phyloP scores from a whole-genome alignment of 2,113 vertebrate genomes.

The Chinchilla lanigera region DNA sequence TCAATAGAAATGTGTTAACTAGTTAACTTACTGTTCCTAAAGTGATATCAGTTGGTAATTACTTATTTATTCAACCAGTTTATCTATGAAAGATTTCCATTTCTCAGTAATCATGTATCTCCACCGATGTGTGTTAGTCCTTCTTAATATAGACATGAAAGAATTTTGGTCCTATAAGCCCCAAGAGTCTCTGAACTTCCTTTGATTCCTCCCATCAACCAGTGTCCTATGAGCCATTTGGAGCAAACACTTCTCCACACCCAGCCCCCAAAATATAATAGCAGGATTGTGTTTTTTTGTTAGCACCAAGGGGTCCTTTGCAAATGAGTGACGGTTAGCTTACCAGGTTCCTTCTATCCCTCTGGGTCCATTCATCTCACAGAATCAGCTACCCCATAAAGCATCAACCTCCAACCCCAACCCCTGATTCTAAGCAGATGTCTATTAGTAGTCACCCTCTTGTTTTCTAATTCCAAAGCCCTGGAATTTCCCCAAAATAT shows the following conservation, averaged over 20 bases:
- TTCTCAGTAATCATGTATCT: not conserved
- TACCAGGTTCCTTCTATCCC: not conserved
- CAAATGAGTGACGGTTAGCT: not conserved
- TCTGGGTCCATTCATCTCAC: not conserved
- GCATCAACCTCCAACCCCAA: not conserved
- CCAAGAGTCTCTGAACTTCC: not conserved
- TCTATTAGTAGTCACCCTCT: not conserved
- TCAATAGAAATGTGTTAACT: not conserved
- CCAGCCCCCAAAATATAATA: not conserved
- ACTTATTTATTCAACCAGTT: not conserved
- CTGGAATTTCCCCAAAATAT: not conserved
- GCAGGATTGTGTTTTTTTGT: not conserved
- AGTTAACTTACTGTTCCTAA: not conserved
- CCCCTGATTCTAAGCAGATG: not conserved
- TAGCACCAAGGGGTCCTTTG: not conserved
- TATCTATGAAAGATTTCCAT: not conserved
- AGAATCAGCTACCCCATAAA: rapidly evolving
- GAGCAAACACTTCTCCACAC: not conserved
- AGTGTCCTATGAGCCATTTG: not conserved
- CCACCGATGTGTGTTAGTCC: not conserved
- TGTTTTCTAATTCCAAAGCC: constrained; percentile 9
- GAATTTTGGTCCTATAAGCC: not conserved
- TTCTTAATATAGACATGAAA: not conserved
- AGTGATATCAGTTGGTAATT: not conserved
- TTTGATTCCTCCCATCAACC: not conserved